These are phyloP conservation scores for Bellardia pandia DNA, from an alignment of 2,888 invertebrate genomes.

Conservation along the genomic window DNA sequence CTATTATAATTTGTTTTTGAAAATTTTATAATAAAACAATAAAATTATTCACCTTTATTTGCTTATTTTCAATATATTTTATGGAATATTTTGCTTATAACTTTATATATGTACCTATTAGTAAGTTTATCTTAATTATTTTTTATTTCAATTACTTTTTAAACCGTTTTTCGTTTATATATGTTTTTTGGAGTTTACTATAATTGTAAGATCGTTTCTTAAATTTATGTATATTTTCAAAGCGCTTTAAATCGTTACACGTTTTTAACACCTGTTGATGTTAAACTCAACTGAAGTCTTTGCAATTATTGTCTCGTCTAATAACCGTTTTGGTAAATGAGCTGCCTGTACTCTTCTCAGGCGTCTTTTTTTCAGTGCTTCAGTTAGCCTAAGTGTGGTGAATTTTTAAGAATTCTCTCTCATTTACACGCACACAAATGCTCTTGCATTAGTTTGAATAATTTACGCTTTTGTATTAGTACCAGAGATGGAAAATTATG, in stretches of 20 bases:
- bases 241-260: constrained; percentile 74
- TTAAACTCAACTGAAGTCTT: constrained; percentile 77
- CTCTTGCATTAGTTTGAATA: not conserved
- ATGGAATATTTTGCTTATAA: constrained; percentile 1
- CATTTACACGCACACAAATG: not conserved
- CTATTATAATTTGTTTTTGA: not conserved
- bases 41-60: constrained; percentile 48
- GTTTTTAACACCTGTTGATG: constrained; percentile 79
- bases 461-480: not conserved
- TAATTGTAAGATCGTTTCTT: constrained; percentile 66
- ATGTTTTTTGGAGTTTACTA: not conserved
- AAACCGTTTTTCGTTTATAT: constrained; percentile 58
- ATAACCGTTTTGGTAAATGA: constrained; percentile 73
- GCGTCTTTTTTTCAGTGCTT: constrained; percentile 30
- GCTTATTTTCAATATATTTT: not conserved
- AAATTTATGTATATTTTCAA: constrained; percentile 32
- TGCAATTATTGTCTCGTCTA: constrained; percentile 72
- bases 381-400: constrained; percentile 55
- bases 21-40: not conserved
- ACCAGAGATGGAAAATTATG: constrained; percentile 35
- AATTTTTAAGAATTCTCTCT: constrained; percentile 45
- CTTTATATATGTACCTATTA: constrained; percentile 30
- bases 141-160: constrained; percentile 55
- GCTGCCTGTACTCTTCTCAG: constrained; percentile 36
- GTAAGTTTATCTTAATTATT: constrained; percentile 35